Conservation (phyloP, 2,888 invertebrate genomes). For the Crocallis elinguaria region DNA sequence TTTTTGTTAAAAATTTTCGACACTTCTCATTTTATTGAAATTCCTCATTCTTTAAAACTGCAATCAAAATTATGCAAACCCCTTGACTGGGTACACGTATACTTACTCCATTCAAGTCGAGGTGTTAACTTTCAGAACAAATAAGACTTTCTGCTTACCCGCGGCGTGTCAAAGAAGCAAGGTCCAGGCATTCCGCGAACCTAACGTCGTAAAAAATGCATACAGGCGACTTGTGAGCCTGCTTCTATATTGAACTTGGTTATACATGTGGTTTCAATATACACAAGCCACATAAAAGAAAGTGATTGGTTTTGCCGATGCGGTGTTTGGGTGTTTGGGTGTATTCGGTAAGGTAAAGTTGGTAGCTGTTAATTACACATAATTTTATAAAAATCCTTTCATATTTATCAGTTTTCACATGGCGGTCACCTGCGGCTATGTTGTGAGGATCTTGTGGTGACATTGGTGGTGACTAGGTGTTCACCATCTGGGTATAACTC, state of each 20-base stretch:
- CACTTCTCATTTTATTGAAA: no score
- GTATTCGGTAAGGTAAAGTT: neutral
- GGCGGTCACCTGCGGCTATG: no score
- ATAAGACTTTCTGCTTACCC: slow-evolving; percentile 21
- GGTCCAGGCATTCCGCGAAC: slow-evolving; percentile 35
- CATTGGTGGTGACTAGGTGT: no score
- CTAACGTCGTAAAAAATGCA: slow-evolving; percentile 30
- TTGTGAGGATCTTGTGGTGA: no score
- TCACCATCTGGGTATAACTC: no score
- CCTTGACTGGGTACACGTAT: slow-evolving; percentile 18
- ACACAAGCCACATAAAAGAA: slow-evolving; percentile 16
- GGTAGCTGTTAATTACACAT: no score
- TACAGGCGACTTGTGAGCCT: slow-evolving; percentile 22
- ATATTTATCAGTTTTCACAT: no score
- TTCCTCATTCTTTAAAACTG: neutral
- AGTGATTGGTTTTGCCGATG: slow-evolving; percentile 5
- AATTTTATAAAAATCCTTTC: no score
- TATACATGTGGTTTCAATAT: no score
- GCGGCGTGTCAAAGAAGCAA: slow-evolving; percentile 33
- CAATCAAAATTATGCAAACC: slow-evolving; percentile 18
- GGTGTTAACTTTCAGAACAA: slow-evolving; percentile 26
- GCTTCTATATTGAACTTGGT: no score
- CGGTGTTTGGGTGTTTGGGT: neutral
- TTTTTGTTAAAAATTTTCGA: no score
- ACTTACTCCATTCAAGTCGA: slow-evolving; percentile 23